phyloP scores from a whole-genome alignment of 2,888 invertebrate genomes.

The Drosophila greeni region DNA sequence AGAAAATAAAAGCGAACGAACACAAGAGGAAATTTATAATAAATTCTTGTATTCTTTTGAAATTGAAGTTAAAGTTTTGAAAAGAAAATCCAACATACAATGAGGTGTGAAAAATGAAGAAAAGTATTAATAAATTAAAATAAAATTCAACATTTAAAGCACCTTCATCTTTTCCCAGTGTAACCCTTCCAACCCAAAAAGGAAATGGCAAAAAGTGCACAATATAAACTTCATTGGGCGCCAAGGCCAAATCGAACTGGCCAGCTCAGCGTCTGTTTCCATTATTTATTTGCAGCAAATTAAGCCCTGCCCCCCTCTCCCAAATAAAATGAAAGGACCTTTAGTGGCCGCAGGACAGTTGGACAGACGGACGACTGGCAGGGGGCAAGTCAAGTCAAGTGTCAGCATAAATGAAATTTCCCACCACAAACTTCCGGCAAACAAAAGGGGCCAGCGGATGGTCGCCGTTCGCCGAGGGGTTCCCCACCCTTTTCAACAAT shows the following conservation, averaged over 20 bases:
- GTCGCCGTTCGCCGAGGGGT: slow-evolving; percentile 1
- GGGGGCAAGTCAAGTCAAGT: slow-evolving; percentile 66
- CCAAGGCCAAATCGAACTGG: slow-evolving; percentile 65
- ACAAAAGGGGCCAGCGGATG: slow-evolving; percentile 14
- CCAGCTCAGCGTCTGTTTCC: slow-evolving; percentile 55
- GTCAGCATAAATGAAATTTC: slow-evolving; percentile 75
- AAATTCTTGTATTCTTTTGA: too few relatives aligned
- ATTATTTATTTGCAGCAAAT: slow-evolving; percentile 73
- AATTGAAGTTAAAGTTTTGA: too few relatives aligned
- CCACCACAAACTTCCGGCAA: slow-evolving; percentile 73
- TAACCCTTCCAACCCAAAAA: slow-evolving; percentile 5
- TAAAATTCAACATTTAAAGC: not conserved
- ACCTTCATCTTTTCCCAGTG: not conserved
- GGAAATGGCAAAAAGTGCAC: slow-evolving; percentile 67
- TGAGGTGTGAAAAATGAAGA: not conserved
- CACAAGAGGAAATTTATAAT: too few relatives aligned
- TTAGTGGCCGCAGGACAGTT: slow-evolving; percentile 19
- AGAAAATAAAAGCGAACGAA: too few relatives aligned
- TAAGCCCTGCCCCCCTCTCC: slow-evolving; percentile 57
- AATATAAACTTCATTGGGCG: slow-evolving; percentile 53
- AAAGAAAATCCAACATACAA: not conserved
- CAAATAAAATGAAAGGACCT: slow-evolving; percentile 20
- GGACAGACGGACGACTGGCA: slow-evolving; percentile 2
- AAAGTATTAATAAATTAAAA: not conserved
- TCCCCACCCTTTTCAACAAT: slow-evolving; percentile 57